These are phyloP conservation scores for Acanthococcus lagerstroemiae DNA, from an alignment of 2,888 invertebrate genomes.

Conservation along the genomic window DNA sequence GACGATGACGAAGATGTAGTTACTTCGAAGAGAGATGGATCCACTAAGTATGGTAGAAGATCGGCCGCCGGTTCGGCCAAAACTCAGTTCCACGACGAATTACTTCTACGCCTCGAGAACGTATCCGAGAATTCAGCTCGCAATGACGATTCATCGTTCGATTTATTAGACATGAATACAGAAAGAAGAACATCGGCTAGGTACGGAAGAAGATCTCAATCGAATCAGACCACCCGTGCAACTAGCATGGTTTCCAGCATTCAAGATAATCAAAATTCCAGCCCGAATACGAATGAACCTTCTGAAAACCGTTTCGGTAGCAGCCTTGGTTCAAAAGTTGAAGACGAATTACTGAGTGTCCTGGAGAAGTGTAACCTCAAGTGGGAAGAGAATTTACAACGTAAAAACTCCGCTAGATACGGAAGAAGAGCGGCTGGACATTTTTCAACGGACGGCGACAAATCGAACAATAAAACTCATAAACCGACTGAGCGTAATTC, in stretches of 20 bases:
- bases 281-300: not conserved
- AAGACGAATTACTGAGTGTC: not conserved
- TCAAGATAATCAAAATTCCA: no score
- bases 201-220: conserved; percentile 19
- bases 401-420: conserved; percentile 36
- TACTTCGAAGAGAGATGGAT: not conserved
- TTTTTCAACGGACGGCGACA: not conserved
- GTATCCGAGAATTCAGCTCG: not conserved
- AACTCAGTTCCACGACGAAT: not conserved
- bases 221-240: not conserved
- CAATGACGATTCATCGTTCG: not conserved
- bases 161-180: not conserved
- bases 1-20: conserved; percentile 19
- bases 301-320: not conserved
- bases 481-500: not conserved
- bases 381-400: not conserved
- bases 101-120: not conserved
- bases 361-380: conserved; percentile 1
- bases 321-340: not conserved
- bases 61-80: not conserved
- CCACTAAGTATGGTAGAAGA: conserved; percentile 23
- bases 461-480: not conserved
- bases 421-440: conserved; percentile 36
- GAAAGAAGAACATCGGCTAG: not conserved
- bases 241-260: not conserved